These are phyloP conservation scores for Myathropa florea DNA, from an alignment of 2,888 invertebrate species.

Conservation along the genomic window DNA sequence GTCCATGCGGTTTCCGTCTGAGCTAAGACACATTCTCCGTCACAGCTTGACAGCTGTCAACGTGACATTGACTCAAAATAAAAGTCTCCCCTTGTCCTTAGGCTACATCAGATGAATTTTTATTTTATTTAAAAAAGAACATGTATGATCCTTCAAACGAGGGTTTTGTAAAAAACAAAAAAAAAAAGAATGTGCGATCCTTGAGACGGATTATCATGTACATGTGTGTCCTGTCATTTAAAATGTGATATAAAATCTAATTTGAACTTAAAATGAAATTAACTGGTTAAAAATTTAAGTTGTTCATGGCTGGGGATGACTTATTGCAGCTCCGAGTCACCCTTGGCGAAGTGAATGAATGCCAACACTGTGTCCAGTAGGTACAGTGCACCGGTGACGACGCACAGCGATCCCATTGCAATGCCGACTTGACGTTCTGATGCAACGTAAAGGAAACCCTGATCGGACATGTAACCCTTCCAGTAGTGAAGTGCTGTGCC, in stretches of 20 bases:
- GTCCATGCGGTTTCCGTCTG: too few relatives aligned
- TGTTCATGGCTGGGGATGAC: not conserved
- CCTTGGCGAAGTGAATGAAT: constrained; percentile 87
- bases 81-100: constrained; percentile 13
- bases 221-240: not conserved
- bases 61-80: not conserved
- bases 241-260: constrained; percentile 38
- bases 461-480: constrained; percentile 91
- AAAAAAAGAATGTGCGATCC: not conserved
- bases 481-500: constrained; percentile 94
- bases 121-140: constrained; percentile 3
- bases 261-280: constrained; percentile 60
- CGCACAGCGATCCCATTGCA: constrained; percentile 90
- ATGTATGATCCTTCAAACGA: not conserved
- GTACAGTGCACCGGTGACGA: constrained; percentile 90
- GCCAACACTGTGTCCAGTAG: constrained; percentile 90
- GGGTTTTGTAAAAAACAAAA: constrained; percentile 2
- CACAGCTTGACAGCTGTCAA: not conserved
- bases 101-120: constrained; percentile 30
- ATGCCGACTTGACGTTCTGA: constrained; percentile 91
- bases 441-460: constrained; percentile 87
- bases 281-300: constrained; percentile 22
- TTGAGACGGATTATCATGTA: constrained; percentile 7
- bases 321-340: constrained; percentile 77
- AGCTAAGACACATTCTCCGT: too few relatives aligned